Evolutionary conservation across 1,140 invertebrate species (phyloP).

Genomic region (Cryptotermes secundus): DNA sequence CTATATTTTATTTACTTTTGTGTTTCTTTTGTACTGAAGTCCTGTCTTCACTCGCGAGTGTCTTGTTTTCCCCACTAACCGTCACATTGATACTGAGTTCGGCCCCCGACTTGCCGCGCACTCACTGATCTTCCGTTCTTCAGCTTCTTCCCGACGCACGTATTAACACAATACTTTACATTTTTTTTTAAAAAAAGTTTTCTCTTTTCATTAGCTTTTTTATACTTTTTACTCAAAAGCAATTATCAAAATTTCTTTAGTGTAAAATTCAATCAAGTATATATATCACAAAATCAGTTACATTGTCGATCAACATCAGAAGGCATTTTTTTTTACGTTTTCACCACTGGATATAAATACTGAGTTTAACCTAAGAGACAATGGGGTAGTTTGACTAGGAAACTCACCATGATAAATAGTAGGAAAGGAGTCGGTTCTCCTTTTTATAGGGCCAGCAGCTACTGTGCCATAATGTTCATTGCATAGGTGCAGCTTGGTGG

Average conservation of each 20-base stretch:
- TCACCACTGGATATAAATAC: slow-evolving; percentile 25
- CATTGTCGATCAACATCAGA: slow-evolving; percentile 36
- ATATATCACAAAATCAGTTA: slow-evolving; percentile 42
- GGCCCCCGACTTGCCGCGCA: slow-evolving; percentile 14
- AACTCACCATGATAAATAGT: slow-evolving; percentile 26
- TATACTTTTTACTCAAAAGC: slow-evolving; percentile 41
- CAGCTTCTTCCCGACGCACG: not conserved
- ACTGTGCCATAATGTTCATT: not conserved
- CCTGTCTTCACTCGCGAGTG: slow-evolving; percentile 30
- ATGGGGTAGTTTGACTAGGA: slow-evolving; percentile 31
- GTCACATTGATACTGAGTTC: slow-evolving; percentile 29
- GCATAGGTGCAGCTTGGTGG: not conserved
- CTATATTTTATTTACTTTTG: slow-evolving; percentile 24
- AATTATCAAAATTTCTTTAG: slow-evolving; percentile 44
- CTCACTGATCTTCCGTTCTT: not conserved
- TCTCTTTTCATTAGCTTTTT: slow-evolving; percentile 37
- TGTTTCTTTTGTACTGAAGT: slow-evolving; percentile 29
- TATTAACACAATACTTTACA: not conserved
- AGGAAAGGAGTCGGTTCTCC: not conserved
- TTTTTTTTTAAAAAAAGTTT: slow-evolving; percentile 22
- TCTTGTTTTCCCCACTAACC: slow-evolving; percentile 26
- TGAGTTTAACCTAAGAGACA: slow-evolving; percentile 26
- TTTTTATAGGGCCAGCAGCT: not conserved
- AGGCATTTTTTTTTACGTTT: slow-evolving; percentile 33
- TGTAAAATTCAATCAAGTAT: slow-evolving; percentile 41